phyloP scores from a whole-genome alignment of 2,888 invertebrate species.

The Diachrysia chrysitis region DNA sequence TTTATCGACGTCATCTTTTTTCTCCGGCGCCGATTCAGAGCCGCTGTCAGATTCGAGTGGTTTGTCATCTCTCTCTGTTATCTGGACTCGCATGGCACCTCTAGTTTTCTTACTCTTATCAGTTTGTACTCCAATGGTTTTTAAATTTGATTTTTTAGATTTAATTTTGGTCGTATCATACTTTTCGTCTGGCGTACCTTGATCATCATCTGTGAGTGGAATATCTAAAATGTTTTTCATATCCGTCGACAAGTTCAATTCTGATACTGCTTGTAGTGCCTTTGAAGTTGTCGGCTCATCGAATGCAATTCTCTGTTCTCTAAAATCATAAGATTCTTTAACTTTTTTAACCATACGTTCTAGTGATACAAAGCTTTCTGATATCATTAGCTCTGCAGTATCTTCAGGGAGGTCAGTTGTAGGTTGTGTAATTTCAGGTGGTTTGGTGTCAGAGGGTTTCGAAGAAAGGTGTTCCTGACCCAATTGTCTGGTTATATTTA shows the following conservation, averaged over 20 bases:
- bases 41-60: conserved; percentile 26
- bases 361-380: conserved; percentile 23
- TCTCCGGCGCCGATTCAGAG: not conserved
- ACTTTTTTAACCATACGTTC: not conserved
- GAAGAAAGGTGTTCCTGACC: not conserved
- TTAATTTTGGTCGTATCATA: conserved; percentile 32
- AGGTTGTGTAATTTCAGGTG: not conserved
- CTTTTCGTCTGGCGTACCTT: conserved; percentile 10
- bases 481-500: not conserved
- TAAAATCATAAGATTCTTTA: not conserved
- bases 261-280: not conserved
- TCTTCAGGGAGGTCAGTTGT: not conserved
- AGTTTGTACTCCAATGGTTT: conserved; percentile 66
- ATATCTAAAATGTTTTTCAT: conserved; percentile 37
- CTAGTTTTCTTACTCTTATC: conserved; percentile 34
- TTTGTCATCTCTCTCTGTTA: conserved; percentile 45
- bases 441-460: not conserved
- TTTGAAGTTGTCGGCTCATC: conserved; percentile 29
- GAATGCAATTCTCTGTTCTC: not conserved
- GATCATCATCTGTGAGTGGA: conserved; percentile 13
- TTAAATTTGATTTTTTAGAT: conserved; percentile 66
- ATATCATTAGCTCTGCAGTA: not conserved
- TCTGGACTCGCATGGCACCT: conserved; percentile 60
- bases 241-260: conserved; percentile 46
- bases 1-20: conserved; percentile 31